These are phyloP conservation scores for Pluvianellus socialis DNA, from an alignment of 2,113 vertebrate species.

Conservation along the genomic window DNA sequence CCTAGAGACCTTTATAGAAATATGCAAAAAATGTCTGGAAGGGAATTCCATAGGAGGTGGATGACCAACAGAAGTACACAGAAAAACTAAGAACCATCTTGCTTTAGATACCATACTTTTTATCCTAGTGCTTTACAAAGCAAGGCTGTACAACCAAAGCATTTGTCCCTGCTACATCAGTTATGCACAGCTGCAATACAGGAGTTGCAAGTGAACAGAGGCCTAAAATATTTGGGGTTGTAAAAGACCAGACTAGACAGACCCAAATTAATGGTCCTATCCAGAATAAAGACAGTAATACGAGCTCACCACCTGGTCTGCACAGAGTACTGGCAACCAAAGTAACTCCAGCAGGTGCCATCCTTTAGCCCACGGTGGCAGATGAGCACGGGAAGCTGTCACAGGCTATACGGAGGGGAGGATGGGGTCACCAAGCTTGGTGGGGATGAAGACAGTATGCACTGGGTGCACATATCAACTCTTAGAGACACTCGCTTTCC, in stretches of 20 bases:
- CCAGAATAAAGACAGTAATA: not conserved
- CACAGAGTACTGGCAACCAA: not conserved
- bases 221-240: not conserved
- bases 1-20: not conserved
- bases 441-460: not conserved
- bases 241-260: not conserved
- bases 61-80: rapidly evolving
- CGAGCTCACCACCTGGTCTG: rapidly evolving
- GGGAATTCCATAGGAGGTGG: not conserved
- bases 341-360: not conserved
- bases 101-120: not conserved
- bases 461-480: rapidly evolving
- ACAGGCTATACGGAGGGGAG: rapidly evolving
- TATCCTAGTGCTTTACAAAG: not conserved
- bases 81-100: not conserved
- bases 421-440: not conserved
- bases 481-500: not conserved
- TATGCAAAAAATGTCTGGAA: rapidly evolving
- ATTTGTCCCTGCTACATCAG: rapidly evolving
- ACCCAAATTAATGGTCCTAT: not conserved
- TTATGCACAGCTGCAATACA: not conserved
- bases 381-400: not conserved
- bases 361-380: not conserved
- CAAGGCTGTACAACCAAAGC: not conserved
- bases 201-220: rapidly evolving